Conservation (phyloP, 35 echinoderm and acorn worm genomes). For the Anneissia japonica region DNA sequence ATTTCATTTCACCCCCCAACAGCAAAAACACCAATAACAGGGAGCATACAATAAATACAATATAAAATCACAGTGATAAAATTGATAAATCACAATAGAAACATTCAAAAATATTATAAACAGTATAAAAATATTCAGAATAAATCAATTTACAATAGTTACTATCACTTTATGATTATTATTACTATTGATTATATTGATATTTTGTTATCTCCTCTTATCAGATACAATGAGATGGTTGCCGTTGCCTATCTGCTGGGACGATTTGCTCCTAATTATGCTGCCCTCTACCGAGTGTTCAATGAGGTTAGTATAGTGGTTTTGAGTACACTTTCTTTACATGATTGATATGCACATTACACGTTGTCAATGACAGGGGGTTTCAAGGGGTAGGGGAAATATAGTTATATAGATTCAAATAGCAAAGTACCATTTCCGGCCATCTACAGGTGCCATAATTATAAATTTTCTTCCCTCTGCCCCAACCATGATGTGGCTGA, state of each 20-base stretch:
- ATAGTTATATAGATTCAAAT: not conserved
- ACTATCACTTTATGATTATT: too few species aligned
- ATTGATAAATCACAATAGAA: not conserved
- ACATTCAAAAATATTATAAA: not conserved
- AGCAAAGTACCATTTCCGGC: too few species aligned
- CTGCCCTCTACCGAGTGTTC: slow-evolving; percentile 65
- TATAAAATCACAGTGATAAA: not conserved
- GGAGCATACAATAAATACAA: not conserved
- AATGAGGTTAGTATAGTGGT: slow-evolving; percentile 55
- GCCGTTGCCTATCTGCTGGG: slow-evolving; percentile 48
- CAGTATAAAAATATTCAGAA: not conserved
- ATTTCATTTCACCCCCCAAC: not conserved
- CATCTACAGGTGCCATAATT: not conserved
- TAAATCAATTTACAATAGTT: too few species aligned
- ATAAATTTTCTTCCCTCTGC: not conserved
- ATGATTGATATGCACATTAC: too few species aligned
- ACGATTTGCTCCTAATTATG: slow-evolving; percentile 85
- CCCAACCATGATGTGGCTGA: not conserved
- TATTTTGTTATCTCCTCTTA: slow-evolving; percentile 17
- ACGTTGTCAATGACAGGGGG: too few species aligned
- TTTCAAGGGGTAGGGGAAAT: not conserved
- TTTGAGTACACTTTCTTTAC: too few species aligned
- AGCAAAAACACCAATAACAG: not conserved
- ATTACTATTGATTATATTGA: not conserved
- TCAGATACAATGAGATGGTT: slow-evolving; percentile 70